These are phyloP conservation scores for Morpho achilles DNA, from an alignment of 2,888 invertebrate species.

Conservation along the genomic window DNA sequence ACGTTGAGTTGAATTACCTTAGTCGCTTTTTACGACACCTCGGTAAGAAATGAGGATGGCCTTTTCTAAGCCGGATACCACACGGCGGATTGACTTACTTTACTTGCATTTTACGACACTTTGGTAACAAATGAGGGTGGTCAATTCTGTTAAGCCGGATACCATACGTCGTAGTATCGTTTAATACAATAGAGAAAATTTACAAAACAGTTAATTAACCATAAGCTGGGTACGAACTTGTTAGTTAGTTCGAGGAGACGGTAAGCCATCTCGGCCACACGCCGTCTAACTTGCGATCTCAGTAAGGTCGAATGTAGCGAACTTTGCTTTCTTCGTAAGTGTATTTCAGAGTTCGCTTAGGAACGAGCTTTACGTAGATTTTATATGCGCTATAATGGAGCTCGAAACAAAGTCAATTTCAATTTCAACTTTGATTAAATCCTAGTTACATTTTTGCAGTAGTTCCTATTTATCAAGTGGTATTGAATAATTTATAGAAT, in stretches of 20 bases:
- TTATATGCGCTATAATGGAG: conserved; percentile 11
- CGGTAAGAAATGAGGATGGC: too few species aligned
- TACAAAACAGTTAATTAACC: conserved; percentile 12
- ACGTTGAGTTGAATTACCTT: too few species aligned
- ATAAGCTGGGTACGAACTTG: conserved; percentile 11
- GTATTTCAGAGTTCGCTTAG: conserved; percentile 10
- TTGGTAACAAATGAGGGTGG: too few species aligned
- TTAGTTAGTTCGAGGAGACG: conserved; percentile 6
- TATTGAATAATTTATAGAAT: too few species aligned
- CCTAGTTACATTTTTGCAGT: conserved; percentile 4
- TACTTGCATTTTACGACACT: too few species aligned
- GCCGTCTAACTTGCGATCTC: conserved; percentile 6
- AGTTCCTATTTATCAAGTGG: too few species aligned
- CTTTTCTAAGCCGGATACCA: too few species aligned
- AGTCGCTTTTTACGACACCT: too few species aligned
- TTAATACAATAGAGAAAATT: conserved; percentile 1
- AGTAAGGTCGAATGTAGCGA: conserved; percentile 10
- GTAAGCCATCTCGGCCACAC: conserved; percentile 11
- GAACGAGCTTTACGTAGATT: conserved; percentile 13
- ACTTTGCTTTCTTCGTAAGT: conserved; percentile 16
- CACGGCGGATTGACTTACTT: too few species aligned
- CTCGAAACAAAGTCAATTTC: conserved; percentile 11
- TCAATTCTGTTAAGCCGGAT: too few species aligned
- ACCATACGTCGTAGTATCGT: not conserved
- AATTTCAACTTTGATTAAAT: conserved; percentile 11